phyloP scores from a whole-genome alignment of 2,888 invertebrate genomes.

The Parochlus steinenii region DNA sequence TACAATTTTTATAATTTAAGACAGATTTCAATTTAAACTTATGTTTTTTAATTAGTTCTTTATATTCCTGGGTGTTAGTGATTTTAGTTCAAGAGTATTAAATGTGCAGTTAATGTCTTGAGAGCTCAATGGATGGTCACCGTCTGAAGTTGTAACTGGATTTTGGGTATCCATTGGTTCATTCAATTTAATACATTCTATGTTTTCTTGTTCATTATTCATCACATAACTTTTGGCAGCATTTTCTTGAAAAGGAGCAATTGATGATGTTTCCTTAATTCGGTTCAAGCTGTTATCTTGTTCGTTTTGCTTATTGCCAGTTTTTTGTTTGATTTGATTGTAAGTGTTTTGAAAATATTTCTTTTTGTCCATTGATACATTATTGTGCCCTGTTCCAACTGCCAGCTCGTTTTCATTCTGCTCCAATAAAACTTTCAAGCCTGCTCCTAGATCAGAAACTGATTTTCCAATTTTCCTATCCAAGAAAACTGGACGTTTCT shows the following conservation, averaged over 20 bases:
- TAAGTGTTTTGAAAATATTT: slow-evolving; percentile 52
- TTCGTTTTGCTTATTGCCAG: too few relatives aligned
- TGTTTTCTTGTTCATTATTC: too few relatives aligned
- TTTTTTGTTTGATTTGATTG: slow-evolving; percentile 49
- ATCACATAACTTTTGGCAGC: too few relatives aligned
- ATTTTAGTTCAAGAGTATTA: slow-evolving; percentile 63
- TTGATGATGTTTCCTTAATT: too few relatives aligned
- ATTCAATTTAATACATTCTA: too few relatives aligned
- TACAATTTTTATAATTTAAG: too few relatives aligned
- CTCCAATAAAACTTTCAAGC: slow-evolving; percentile 30
- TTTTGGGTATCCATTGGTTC: slow-evolving; percentile 47
- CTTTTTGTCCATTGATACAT: slow-evolving; percentile 18
- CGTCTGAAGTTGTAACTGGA: slow-evolving; percentile 32
- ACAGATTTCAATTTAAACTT: too few relatives aligned
- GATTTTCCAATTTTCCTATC: slow-evolving; percentile 31
- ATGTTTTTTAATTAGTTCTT: neutral
- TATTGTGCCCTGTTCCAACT: slow-evolving; percentile 20
- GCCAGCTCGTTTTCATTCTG: slow-evolving; percentile 29
- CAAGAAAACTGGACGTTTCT: slow-evolving; percentile 26
- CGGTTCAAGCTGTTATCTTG: too few relatives aligned
- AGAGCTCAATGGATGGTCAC: slow-evolving; percentile 55
- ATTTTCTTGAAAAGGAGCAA: too few relatives aligned
- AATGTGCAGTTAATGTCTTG: slow-evolving; percentile 62
- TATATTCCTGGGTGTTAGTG: slow-evolving; percentile 36
- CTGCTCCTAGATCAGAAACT: slow-evolving; percentile 29